Conservation (phyloP, 2,113 vertebrate genomes). For the Chascanopsetta lugubris region DNA sequence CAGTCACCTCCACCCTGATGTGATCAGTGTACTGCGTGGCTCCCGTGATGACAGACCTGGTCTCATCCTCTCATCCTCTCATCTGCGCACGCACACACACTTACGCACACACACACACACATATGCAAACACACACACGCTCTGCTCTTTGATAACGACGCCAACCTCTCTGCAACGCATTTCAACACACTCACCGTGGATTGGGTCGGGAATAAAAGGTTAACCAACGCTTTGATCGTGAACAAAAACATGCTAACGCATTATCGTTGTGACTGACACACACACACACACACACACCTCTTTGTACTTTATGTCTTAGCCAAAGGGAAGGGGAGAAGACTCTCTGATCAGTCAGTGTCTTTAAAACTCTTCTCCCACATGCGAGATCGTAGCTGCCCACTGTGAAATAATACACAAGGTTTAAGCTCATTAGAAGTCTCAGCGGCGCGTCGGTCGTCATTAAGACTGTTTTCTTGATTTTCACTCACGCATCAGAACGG, state of each 20-base stretch:
- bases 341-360: constrained; percentile 43
- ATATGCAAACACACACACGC: constrained; percentile 33
- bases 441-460: constrained; percentile 59
- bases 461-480: constrained; percentile 56
- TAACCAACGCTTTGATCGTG: constrained; percentile 60
- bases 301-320: constrained; percentile 21
- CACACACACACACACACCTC: constrained; percentile 1
- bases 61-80: constrained; percentile 39
- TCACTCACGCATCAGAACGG: constrained; percentile 46
- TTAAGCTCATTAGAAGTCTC: constrained; percentile 60
- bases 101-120: no score
- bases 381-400: constrained; percentile 45
- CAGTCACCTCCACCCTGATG: constrained; percentile 63
- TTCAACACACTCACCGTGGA: constrained; percentile 48
- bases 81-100: no score
- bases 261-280: constrained; percentile 33
- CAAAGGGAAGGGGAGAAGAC: constrained; percentile 31
- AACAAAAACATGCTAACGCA: constrained; percentile 43
- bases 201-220: constrained; percentile 50
- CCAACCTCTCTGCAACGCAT: constrained; percentile 47
- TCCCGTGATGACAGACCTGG: constrained; percentile 65
- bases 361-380: constrained; percentile 47
- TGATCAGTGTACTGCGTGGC: constrained; percentile 63
- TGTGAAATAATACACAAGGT: constrained; percentile 65
- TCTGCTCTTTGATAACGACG: constrained; percentile 60